Base-by-base conservation (phyloP, 2,113 vertebrate genomes). In the Lichenostomus cassidix region DNA sequence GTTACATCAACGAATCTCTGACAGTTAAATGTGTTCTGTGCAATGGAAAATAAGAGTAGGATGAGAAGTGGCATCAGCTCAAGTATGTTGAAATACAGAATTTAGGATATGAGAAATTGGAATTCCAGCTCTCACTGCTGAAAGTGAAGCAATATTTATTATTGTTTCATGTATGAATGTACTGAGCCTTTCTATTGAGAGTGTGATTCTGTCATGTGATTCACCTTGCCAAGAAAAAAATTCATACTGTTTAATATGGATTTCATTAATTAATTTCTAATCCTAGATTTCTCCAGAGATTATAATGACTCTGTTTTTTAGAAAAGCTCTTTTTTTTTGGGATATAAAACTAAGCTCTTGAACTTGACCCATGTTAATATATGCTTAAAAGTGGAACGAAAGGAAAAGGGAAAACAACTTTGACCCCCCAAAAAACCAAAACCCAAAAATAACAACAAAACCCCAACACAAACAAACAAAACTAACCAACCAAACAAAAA, bases 161-260 rank as follows among this genome's bases (percentile, higher is more conserved):
- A 92, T 94, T 92, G 56, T 78, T 91, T 68, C 8, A 65, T 73
- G 62, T 52, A 75, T 80, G 86, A 83, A 70, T 94, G 47, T 87
- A 76, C 46, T 80, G 63, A 50, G 21, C 90, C 81, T 88, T 94
- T 60, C 90, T 86, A 62, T 74, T 93, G 90, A 93, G 53, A 50
- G 27, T 11, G 27, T 50, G 47, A 25, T 95, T 88, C 77, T 84
- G 71, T 75, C 68, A 84, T 6, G 2, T 53, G 80, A 81, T 91
- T 97, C 41, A 78, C 75, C 73, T 95, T 82, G 68, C 28, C 49
- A 65, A 53, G 56, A 67, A 90, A 70, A 74, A 33, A 11, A 46
- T 76, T 83, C 13, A 33, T 58, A 8, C 35, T 82, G 8, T 65
- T 95, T 76, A 41, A 46, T 10, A 29, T 39, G 5, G 70, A 41